Evolutionary conservation across 2,797 vertebrate genomes (phyloP).

Genomic region (Gambelia wislizenii): DNA sequence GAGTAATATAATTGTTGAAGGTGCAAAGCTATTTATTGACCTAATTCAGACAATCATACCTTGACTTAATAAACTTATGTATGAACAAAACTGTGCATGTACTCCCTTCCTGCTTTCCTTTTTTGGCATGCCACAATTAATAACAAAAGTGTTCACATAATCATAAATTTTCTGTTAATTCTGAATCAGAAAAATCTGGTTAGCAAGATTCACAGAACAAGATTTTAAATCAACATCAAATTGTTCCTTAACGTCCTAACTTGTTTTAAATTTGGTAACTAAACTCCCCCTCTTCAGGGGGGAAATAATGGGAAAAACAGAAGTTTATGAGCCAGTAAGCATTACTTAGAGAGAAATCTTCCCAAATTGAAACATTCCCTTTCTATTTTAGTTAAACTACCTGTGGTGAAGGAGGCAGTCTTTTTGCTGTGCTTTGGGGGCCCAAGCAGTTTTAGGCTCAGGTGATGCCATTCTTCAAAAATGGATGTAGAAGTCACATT

Average conservation of each 20-base stretch:
- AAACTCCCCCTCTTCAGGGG: neutral
- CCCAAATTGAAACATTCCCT: neutral
- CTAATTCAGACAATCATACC: neutral
- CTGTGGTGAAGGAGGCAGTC: too few relatives aligned
- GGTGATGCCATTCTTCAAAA: too few relatives aligned
- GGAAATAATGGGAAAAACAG: neutral
- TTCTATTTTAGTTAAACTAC: neutral
- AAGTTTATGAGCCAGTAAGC: neutral
- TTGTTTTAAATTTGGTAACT: neutral
- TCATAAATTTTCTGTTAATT: neutral
- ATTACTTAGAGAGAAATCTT: slow-evolving; percentile 16
- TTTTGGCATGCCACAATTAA: neutral
- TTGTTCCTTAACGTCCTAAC: neutral
- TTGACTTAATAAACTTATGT: neutral
- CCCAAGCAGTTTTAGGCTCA: too few relatives aligned
- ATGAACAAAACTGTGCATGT: neutral
- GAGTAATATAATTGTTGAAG: slow-evolving; percentile 39
- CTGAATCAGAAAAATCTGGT: neutral
- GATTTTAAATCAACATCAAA: neutral
- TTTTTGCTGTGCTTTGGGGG: too few relatives aligned
- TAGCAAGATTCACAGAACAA: neutral
- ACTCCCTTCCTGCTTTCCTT: neutral
- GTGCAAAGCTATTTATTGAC: neutral
- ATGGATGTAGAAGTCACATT: too few relatives aligned
- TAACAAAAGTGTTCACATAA: neutral